Base-by-base conservation (phyloP, 2,888 invertebrate species). In the Trissoscelio sp. region DNA sequence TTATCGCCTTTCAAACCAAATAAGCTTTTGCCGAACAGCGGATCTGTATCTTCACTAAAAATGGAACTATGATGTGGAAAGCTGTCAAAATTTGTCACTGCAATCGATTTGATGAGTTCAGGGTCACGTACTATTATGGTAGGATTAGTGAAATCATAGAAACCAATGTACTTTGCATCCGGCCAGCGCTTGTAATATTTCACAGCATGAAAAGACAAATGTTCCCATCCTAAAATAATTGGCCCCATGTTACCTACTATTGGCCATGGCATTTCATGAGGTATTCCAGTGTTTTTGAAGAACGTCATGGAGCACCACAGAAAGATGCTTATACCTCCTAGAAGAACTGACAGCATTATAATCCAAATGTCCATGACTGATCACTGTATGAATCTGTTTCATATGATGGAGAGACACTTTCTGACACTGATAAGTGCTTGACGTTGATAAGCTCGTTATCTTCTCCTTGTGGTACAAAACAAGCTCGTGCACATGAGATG, bases 1-100 rank as follows among this genome's bases (percentile, higher is more conserved):
- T 85, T 91, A 0, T 93, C 91, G 11, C 92, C 93, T 3, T 77
- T 81, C 0, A 88, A 60, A 0, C 79, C 66, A 46, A 88, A 85
- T 0, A 88, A 51, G 57, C n/a, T n/a, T n/a, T n/a, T n/a, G n/a
- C n/a, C n/a, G n/a, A n/a, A n/a, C n/a, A n/a, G n/a, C n/a, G n/a
- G 85, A 39, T 87, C 86, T 3, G 64, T 37, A 0, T 24, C 24
- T 1, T 77, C 81, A 42, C 82, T 78, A 6, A 28, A 3, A 6
- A 28, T 5, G 28, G 7, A 7, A 3, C 3, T 6, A 31, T 31
- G 1, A 31, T 31, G 7, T 1, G 31, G 1, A 31, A 31, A 1
- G 9, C 9, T 31, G 4, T 31, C 31, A 9, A 31, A 31, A 31
- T 31, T 1, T 9, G 6, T 31, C 9, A 31, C 9, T 0, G 31